phyloP scores from a whole-genome alignment of 2,888 invertebrate species.

The Galeruca laticollis region DNA sequence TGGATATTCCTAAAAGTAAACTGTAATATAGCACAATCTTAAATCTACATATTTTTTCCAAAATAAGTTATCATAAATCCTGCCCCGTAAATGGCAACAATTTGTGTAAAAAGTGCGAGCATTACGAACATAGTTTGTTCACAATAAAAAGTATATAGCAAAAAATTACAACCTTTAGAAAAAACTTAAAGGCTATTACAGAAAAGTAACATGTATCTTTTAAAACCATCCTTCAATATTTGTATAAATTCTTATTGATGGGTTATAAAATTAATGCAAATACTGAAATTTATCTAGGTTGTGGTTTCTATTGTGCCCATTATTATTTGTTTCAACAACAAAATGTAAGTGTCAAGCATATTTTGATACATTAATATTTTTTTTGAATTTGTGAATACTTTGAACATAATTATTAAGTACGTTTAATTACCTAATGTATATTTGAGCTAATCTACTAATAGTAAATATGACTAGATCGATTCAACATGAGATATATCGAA shows the following conservation, averaged over 20 bases:
- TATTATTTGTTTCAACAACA: too few relatives aligned
- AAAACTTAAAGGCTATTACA: background rate
- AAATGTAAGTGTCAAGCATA: too few relatives aligned
- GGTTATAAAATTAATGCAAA: too few relatives aligned
- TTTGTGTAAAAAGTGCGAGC: background rate
- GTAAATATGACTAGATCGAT: conserved; percentile 17
- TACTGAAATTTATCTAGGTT: too few relatives aligned
- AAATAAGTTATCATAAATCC: background rate
- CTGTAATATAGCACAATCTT: background rate
- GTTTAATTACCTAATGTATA: conserved; percentile 1
- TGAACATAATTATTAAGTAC: background rate
- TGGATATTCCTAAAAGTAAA: background rate
- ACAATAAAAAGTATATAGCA: background rate
- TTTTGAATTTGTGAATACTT: background rate
- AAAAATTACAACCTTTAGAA: background rate
- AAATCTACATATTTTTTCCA: background rate
- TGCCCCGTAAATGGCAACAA: conserved; percentile 5
- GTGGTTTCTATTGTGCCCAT: too few relatives aligned
- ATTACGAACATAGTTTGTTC: background rate
- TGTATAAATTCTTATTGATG: too few relatives aligned
- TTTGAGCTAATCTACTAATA: conserved; percentile 14
- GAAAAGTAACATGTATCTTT: background rate
- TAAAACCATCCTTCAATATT: background rate
- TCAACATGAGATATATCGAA: conserved; percentile 19
- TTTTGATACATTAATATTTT: too few relatives aligned